Percentiles rank a stretch among this genome's conserved stretches.
phyloP scores from a whole-genome alignment of 2,797 vertebrate genomes.

The Oreonectes daqikongensis region DNA sequence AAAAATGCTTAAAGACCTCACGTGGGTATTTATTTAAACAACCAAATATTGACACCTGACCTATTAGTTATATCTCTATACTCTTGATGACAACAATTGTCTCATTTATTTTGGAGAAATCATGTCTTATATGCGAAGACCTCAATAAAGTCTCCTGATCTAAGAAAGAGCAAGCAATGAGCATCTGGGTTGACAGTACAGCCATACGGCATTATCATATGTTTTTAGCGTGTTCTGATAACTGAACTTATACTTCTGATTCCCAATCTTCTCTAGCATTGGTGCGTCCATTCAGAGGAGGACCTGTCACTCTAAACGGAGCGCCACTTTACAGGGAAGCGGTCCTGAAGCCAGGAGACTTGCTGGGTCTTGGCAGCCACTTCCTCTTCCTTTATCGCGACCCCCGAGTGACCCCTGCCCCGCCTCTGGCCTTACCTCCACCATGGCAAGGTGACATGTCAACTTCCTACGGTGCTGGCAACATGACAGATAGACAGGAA shows the following conservation, averaged over 20 bases:
- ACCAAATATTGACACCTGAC: too few relatives aligned
- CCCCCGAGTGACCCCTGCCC: conserved; percentile 80
- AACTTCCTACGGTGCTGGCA: conserved; percentile 80
- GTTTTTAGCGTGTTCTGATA: too few relatives aligned
- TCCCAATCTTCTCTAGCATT: conserved; percentile 68
- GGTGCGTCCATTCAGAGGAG: conserved; percentile 86
- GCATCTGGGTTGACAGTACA: too few relatives aligned
- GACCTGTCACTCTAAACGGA: conserved; percentile 87
- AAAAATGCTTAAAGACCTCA: too few relatives aligned
- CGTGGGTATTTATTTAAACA: too few relatives aligned
- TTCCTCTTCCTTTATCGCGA: conserved; percentile 93
- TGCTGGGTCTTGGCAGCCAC: conserved; percentile 87
- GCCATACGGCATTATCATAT: too few relatives aligned
- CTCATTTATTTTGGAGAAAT: too few relatives aligned
- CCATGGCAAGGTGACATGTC: conserved; percentile 76
- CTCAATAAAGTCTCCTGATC: too few relatives aligned
- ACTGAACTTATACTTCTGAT: neutral
- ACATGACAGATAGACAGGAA: conserved; percentile 86
- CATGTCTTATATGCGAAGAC: too few relatives aligned
- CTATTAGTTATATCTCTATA: too few relatives aligned
- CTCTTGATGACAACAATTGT: too few relatives aligned
- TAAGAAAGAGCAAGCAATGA: too few relatives aligned
- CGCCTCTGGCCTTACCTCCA: conserved; percentile 77
- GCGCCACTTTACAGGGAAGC: conserved; percentile 83
- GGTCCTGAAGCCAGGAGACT: conserved; percentile 84